Conservation (phyloP, 1,140 invertebrate species). For the Dinothrombium tinctorium region DNA sequence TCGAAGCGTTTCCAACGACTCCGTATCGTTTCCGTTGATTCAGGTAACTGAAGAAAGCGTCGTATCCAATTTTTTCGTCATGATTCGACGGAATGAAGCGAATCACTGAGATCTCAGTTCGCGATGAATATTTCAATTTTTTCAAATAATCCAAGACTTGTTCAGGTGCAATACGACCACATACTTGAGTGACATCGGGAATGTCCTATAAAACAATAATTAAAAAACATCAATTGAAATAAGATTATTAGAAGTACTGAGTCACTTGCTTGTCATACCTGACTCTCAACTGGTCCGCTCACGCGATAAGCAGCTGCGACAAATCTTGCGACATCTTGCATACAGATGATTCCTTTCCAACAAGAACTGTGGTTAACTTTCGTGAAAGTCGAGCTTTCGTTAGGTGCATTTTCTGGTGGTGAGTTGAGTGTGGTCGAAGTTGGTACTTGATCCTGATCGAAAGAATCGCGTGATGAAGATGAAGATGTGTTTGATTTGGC, state of each 20-base stretch:
- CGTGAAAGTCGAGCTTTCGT: constrained; percentile 10
- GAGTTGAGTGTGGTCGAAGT: not conserved
- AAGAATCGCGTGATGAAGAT: not conserved
- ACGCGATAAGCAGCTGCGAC: constrained; percentile 56
- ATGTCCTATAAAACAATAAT: constrained; percentile 28
- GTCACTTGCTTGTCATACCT: not conserved
- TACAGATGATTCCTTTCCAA: constrained; percentile 66
- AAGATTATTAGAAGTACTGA: not conserved
- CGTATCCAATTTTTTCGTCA: constrained; percentile 59
- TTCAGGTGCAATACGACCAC: constrained; percentile 65
- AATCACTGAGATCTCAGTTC: constrained; percentile 44
- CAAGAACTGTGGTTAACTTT: constrained; percentile 23
- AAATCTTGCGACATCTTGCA: constrained; percentile 74
- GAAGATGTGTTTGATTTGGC: not conserved
- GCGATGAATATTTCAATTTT: constrained; percentile 54
- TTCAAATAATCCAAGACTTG: constrained; percentile 82
- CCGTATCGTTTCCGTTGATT: constrained; percentile 44
- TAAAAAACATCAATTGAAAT: not conserved
- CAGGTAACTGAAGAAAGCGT: constrained; percentile 68
- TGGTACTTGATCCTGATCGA: not conserved
- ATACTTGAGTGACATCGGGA: constrained; percentile 53
- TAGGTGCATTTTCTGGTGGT: not conserved
- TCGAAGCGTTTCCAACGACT: constrained; percentile 37
- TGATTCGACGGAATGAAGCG: constrained; percentile 48
- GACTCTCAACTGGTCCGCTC: constrained; percentile 18